Base-by-base conservation (phyloP, 2,888 invertebrate species). In the Caenorhabditis afra region DNA sequence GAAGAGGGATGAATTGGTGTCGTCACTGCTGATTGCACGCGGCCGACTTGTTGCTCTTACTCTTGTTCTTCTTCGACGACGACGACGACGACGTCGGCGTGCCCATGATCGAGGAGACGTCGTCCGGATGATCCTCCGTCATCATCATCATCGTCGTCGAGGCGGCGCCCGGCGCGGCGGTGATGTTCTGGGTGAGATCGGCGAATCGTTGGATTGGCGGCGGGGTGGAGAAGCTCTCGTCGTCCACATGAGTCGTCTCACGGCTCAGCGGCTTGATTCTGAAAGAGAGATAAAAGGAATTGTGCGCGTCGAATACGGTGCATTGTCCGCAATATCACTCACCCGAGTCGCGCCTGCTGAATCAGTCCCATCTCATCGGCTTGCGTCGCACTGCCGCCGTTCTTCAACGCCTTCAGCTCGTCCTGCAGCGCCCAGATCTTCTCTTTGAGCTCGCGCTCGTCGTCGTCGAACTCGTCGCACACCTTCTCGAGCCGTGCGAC, bases 391-490 rank as follows among this genome's bases (percentile, higher is more conserved):
- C 53, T 10, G 47, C 62, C 53, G 18, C 53, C 53, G 12, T 62
- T 62, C 35, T 71, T 71, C 55, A 71, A 5, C 18, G 45, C 10
- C 44, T 64, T 71, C n/a, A 71, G 55, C 35, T 71, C 57, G 7
- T 39, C 18, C 53, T 64, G 39, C 18, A 71, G 16, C 10, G 47
- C 45, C 12, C n/a, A 10, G 2, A 71, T 57, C 47, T 55, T 39
- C 12, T 57, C 41, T 18, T 71, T 71, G 29, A 47, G 29, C 16
- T 35, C 39, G 2, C n/a, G 4, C 47, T 71, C 71, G 0, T 71
- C 71, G n/a, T 57, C 62, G 44, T 71, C 71, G 39, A 71, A 62
- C 14, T 55, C 49, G 47, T 71, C 71, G 16, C 71, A 71, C 5
- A 62, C 41, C 7, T 71, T 62, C n/a, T 64, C 71, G 29, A 71